phyloP scores from a whole-genome alignment of 2,113 vertebrate species.

The Camelus dromedarius region DNA sequence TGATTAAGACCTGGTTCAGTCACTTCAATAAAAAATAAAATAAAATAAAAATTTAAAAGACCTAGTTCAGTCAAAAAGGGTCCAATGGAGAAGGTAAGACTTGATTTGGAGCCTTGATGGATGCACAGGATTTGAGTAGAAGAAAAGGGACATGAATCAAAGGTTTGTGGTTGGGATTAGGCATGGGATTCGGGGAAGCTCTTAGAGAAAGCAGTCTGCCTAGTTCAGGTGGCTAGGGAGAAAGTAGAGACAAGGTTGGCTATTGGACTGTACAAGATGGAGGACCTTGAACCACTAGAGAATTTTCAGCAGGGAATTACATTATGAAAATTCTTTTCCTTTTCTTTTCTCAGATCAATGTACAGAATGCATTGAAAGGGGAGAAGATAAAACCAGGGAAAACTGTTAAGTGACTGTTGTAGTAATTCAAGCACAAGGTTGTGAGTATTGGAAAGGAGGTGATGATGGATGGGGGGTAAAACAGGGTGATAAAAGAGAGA shows the following conservation, averaged over 20 bases:
- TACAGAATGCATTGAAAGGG: slow-evolving; percentile 13
- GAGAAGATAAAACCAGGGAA: not conserved
- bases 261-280: not conserved
- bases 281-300: not conserved
- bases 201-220: not conserved
- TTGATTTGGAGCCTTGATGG: not conserved
- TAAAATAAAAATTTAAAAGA: not conserved
- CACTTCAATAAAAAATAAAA: not conserved
- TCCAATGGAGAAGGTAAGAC: not conserved
- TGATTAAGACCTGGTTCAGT: slow-evolving; percentile 13
- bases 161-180: not conserved
- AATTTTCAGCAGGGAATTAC: slow-evolving; percentile 25
- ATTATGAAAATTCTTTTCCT: not conserved
- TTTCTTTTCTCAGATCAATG: not conserved
- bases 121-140: not conserved
- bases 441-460: not conserved
- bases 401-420: not conserved
- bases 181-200: not conserved
- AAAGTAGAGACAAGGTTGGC: not conserved
- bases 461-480: not conserved
- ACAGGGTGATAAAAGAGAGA: not conserved
- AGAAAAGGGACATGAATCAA: slow-evolving; percentile 18
- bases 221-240: not conserved
- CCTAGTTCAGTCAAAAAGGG: not conserved
- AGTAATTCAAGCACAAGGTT: not conserved